Evolutionary conservation across 2,113 vertebrate species (phyloP).

Genomic region (Odobenus rosmarus): DNA sequence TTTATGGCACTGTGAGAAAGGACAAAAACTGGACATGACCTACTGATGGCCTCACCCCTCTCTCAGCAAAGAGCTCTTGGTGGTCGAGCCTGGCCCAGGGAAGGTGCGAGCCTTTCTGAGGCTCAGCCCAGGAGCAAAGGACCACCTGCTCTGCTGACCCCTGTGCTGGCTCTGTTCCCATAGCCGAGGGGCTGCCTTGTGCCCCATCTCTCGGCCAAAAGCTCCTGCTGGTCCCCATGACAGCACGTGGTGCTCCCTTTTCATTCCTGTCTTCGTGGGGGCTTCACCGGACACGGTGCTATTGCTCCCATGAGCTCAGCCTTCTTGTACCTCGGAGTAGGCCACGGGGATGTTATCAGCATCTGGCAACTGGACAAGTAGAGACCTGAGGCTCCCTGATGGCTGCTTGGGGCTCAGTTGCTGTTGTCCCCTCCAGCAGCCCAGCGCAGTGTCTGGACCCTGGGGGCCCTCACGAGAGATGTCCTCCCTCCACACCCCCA

Average conservation of each 20-base stretch:
- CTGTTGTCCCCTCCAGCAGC: neutral
- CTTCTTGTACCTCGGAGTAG: neutral
- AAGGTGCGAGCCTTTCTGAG: slow-evolving; percentile 51
- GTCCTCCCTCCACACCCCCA: neutral
- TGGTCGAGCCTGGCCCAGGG: neutral
- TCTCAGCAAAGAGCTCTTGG: neutral
- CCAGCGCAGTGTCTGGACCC: neutral
- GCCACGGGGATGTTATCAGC: neutral
- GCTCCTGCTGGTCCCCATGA: neutral
- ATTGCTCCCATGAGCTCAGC: neutral
- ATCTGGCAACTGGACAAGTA: neutral
- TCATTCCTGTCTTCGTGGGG: neutral
- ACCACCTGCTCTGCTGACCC: neutral
- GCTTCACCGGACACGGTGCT: neutral
- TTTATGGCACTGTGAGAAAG: neutral
- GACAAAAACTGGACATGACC: neutral
- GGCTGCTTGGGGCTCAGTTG: neutral
- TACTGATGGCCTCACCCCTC: neutral
- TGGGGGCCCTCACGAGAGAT: neutral
- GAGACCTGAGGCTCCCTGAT: neutral
- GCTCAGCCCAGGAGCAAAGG: neutral
- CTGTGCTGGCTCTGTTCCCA: neutral
- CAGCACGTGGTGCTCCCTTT: neutral
- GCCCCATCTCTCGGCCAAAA: neutral
- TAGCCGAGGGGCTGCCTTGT: neutral